These are phyloP conservation scores for Horisme vitalbata DNA, from an alignment of 2,888 invertebrate species.

Conservation along the genomic window DNA sequence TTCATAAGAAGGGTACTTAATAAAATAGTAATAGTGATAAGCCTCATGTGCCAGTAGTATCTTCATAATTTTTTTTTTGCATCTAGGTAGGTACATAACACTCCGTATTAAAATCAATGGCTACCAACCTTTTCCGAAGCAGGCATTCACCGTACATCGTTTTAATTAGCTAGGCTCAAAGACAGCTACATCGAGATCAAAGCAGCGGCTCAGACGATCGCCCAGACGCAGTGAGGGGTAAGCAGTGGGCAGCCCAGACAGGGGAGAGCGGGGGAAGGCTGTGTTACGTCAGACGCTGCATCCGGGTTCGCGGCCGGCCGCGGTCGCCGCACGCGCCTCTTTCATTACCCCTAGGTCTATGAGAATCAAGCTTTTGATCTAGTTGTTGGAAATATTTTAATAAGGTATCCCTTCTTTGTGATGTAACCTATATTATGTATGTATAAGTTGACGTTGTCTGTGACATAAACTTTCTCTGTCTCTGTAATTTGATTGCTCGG, in stretches of 20 bases:
- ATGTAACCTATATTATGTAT: too few relatives aligned
- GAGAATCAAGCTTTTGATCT: neutral
- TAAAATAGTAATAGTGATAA: too few relatives aligned
- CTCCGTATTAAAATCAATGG: conserved; percentile 17
- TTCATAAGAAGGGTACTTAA: too few relatives aligned
- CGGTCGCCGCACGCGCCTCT: conserved; percentile 71
- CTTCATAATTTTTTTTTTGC: neutral
- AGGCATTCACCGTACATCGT: conserved; percentile 21
- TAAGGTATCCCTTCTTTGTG: too few relatives aligned
- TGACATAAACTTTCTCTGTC: too few relatives aligned
- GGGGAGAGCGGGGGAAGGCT: conserved; percentile 56
- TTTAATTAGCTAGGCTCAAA: conserved; percentile 30
- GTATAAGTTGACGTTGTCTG: too few relatives aligned
- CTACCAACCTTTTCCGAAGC: conserved; percentile 31
- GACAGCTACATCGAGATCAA: conserved; percentile 49
- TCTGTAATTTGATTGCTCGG: too few relatives aligned
- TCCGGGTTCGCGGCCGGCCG: conserved; percentile 82
- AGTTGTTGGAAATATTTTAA: too few relatives aligned
- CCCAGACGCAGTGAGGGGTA: conserved; percentile 61
- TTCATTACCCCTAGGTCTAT: conserved; percentile 20
- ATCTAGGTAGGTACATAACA: conserved; percentile 22
- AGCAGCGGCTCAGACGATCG: conserved; percentile 63
- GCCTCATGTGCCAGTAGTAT: too few relatives aligned
- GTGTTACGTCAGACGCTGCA: conserved; percentile 74
- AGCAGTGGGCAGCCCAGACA: conserved; percentile 30